Base-by-base conservation (phyloP, 2,888 invertebrate species). In the Saturnia pavonia region DNA sequence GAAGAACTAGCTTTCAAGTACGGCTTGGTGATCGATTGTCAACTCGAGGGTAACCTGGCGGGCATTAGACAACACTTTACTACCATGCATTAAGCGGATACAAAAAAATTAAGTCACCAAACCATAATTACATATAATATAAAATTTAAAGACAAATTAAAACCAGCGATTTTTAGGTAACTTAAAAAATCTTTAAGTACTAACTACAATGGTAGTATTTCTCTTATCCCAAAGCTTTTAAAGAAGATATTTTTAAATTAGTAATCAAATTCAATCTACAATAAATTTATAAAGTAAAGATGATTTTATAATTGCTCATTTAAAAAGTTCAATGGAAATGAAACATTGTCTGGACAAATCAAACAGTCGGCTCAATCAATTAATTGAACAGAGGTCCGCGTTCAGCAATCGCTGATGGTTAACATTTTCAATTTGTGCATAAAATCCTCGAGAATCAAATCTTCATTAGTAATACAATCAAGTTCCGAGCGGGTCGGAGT, bases 381-480 rank as follows among this genome's bases (percentile, higher is more conserved):
- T 82, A 83, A 80, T 78, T 77, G 77, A 76, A 79, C 75, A 76
- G 77, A 76, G 76, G 77, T 48, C 67, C 57, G 67, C 73, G 75
- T 75, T 79, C 79, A 80, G 79, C 78, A 75, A 78, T 80, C 79
- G 76, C 78, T 76, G 72, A 78, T 74, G 74, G 77, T 73, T 77
- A 83, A 82, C 82, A 83, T 86, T 89, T 88, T 83, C 84, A 88
- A 88, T 88, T 87, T 85, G 80, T 82, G 82, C 85, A 85, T 83
- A 83, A 85, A 86, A 85, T 81, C 76, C 74, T 72, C 71, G 76
- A 76, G 81, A 83, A 82, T 86, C 80, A 82, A 85, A 83, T 83
- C 84, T 87, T 89, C 89, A 89, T 90, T 89, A 88, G 83, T 82
- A 85, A 87, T 88, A 87, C 88, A 88, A 90, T 88, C 83, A 85